Evolutionary conservation across 2,113 vertebrate genomes (phyloP).

Genomic region (Pan paniscus): DNA sequence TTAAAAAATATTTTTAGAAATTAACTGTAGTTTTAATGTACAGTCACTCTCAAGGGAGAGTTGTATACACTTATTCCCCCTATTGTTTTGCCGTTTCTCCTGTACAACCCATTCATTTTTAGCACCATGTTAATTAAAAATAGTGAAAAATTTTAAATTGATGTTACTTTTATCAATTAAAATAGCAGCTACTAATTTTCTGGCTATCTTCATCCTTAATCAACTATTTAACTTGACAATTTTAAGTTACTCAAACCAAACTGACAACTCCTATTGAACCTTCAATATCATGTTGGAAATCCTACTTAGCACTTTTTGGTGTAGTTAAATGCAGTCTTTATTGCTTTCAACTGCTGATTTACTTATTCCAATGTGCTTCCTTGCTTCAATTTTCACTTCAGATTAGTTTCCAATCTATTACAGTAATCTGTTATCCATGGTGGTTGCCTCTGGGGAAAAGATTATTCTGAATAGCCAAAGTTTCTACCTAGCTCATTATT

Average conservation of each 20-base stretch:
- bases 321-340: background rate
- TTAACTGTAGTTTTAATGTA: background rate
- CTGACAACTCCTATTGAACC: background rate
- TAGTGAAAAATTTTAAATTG: background rate
- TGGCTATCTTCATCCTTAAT: background rate
- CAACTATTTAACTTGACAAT: background rate
- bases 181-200: background rate
- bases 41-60: background rate
- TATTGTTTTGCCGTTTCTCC: background rate
- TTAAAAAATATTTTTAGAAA: slow-evolving; percentile 2
- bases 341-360: background rate
- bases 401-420: background rate
- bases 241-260: slow-evolving; percentile 8
- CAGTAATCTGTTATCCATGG: background rate
- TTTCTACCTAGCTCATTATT: background rate
- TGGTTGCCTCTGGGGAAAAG: background rate
- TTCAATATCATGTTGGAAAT: background rate
- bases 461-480: background rate
- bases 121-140: background rate
- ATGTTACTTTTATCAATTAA: slow-evolving; percentile 19
- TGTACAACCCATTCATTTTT: background rate
- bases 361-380: background rate
- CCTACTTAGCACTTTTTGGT: background rate
- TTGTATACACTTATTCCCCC: background rate
- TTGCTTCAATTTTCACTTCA: background rate